Base-by-base conservation (phyloP, 2,888 invertebrate genomes). In the Clostera curtula region DNA sequence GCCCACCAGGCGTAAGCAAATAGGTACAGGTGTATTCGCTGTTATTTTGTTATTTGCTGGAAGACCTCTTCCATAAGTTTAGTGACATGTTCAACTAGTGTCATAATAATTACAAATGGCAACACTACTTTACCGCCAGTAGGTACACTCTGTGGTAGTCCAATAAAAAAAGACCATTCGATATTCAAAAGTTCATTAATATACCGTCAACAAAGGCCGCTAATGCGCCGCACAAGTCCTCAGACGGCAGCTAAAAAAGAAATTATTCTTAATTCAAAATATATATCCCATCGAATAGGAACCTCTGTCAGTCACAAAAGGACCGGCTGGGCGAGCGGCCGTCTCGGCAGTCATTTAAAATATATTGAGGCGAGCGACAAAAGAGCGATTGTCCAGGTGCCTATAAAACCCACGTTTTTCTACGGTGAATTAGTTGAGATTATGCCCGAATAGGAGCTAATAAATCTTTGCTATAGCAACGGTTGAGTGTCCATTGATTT, bases 221-320 rank as follows among this genome's bases (percentile, higher is more conserved):
- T 82, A 80, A 82, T 82, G 74, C 74, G 63, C 73, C 70, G 79
- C 82, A 77, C 79, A 80, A 76, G 75, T 70, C 72, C 59, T 53
- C 67, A 61, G 64, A 66, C 72, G 71, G 74, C 75, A 63, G 70
- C 67, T 70, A 74, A 76, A 75, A 75, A 77, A 72, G 70, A 79
- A 79, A 77, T 74, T 65, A 76, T 75, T 71, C 76, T 71, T 71
- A 73, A 72, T 77, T 76, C 72, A 66, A 65, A 65, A 63, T 57
- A 66, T 65, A 67, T 64, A 70, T 63, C 55, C 56, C 53, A 58
- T 57, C 58, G 49, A 56, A 68, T 74, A 67, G 69, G 68, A 57
- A 58, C 64, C 60, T 54, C 62, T 12, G 62, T 54, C 73, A 67
- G 65, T 74, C 73, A 79, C 79, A 79, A 80, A 68, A 51, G 70